Base-by-base conservation (phyloP, 2,797 vertebrate species). In the Muscicapa striata region DNA sequence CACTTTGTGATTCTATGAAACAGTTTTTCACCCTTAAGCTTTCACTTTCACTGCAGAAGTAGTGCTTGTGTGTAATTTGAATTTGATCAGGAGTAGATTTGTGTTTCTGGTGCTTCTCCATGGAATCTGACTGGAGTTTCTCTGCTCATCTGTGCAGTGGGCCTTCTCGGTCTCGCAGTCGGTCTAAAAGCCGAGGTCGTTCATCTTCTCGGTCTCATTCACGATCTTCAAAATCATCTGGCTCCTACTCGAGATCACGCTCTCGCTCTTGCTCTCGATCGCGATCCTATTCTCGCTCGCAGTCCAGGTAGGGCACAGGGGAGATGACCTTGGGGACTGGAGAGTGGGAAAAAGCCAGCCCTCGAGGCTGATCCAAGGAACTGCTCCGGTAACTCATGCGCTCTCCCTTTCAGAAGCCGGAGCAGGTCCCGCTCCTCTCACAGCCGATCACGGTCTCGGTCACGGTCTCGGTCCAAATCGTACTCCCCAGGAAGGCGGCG, bases 151-250 rank as follows among this genome's bases (percentile, higher is more conserved):
- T 26, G 11, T 38, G 15, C 96, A 98, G 98, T 1, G 98, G 97
- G 8, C 97, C 98, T 1, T 98, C 98, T 1, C 95, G 98, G 11
- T 99, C 99, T 18, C 98, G 98, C 93, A 99, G 99, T 90, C 98
- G 98, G 3, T 99, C 99, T 8, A 98, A 97, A 51, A 99, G 99
- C 97, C 98, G 99, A 30, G 99, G 99, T 2, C 98, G 98, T 29
- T 99, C 99, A 0, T 99, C 99, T 1, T 99, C 99, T 7, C 98
- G 98, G 16, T 99, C 99, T 73, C 99, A 98, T 86, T 99, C 99
- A 0, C 97, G 98, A 52, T 99, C 99, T 32, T 99, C 99, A 23
- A 99, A 99, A 90, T 99, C 99, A 0, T 99, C 99, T 0, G 98
- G 98, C 67, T 99, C 99, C 15, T 99, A 99, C 41, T 99, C 99